Evolutionary conservation across 35 echinoderm and acorn worm genomes (phyloP), one percentile per base, ranked within the genome.

Genomic region (Apostichopus parvimensis): DNA sequence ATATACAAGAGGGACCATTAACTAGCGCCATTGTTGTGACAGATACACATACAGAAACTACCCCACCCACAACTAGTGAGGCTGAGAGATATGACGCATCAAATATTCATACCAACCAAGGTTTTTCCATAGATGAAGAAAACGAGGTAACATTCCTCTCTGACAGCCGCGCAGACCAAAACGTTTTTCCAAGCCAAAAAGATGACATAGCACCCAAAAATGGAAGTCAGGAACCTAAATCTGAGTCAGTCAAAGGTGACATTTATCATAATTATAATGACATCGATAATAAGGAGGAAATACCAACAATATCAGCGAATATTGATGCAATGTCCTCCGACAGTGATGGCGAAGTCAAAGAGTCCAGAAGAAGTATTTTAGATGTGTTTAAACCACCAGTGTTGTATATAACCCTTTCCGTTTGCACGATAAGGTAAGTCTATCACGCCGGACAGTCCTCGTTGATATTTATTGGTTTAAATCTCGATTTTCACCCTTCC

Each of bases 381-480:
- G 81, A 84, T 59, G 21, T 84, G 58, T 59, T 84, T 18, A 57
- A 59, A 15, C 81, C 81, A 23, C 81, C 81, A 58, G 81, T 84
- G 20, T 24, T 84, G 14, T 84, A 58, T 58, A 52, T 84, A 7
- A 84, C 81, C 18, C 9, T 34, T 34, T 34, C 28, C 28, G 28
- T 34, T 34, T 34, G 28, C 28, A 45, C 34, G 34, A 45, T 45
- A 45, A 45, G 34, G 34, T 45, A 45, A 45, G 34, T 0, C 1
- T 45, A 45, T 45, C 2, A 45, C 34, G 34, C 34, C 34, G 34
- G 34, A 45, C 34, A 45, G 34, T 4, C 34, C 34, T 45, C 34
- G 34, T 45, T 45, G 34, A 45, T 45, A 4, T 3, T 45, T 45
- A 1, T 45, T 45, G 34, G 34, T 45, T 45, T 45, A 45, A 45